Percentiles rank a stretch among this genome's conserved stretches.
phyloP scores from a whole-genome alignment of 2,113 vertebrate genomes.

The Dasyornis broadbenti region DNA sequence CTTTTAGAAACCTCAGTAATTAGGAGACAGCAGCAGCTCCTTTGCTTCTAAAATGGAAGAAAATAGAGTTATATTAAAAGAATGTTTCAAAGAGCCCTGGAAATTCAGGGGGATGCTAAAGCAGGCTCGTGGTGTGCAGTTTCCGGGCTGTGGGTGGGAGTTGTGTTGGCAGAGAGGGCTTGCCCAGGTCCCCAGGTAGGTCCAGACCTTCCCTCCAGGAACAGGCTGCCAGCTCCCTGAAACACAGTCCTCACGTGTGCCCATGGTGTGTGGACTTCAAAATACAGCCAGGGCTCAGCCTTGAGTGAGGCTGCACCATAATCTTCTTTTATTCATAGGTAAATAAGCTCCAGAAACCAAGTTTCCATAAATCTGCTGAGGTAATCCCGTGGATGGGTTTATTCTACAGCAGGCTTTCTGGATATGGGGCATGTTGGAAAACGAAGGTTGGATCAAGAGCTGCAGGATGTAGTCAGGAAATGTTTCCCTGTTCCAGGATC shows the following conservation, averaged over 20 bases:
- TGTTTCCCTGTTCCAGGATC: background rate
- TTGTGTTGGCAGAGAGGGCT: background rate
- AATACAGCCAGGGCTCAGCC: background rate
- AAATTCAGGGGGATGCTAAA: background rate
- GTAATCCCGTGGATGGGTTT: background rate
- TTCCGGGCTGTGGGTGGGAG: background rate
- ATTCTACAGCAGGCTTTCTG: background rate
- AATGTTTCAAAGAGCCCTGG: background rate
- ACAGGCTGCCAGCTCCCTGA: background rate
- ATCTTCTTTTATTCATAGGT: background rate
- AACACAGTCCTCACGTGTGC: rapidly evolving
- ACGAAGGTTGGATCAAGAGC: background rate
- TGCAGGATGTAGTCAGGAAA: background rate
- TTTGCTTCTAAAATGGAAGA: background rate
- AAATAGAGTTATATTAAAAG: background rate
- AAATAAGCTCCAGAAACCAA: background rate
- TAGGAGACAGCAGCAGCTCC: background rate
- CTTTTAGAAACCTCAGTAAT: background rate
- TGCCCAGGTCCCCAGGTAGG: background rate
- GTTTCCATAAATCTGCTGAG: rapidly evolving
- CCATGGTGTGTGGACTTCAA: rapidly evolving
- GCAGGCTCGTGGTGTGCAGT: background rate
- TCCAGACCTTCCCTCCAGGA: background rate
- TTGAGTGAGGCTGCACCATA: rapidly evolving
- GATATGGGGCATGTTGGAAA: background rate